These are phyloP conservation scores for Diachasmimorpha longicaudata DNA, from an alignment of 1,140 invertebrate genomes.

Conservation along the genomic window DNA sequence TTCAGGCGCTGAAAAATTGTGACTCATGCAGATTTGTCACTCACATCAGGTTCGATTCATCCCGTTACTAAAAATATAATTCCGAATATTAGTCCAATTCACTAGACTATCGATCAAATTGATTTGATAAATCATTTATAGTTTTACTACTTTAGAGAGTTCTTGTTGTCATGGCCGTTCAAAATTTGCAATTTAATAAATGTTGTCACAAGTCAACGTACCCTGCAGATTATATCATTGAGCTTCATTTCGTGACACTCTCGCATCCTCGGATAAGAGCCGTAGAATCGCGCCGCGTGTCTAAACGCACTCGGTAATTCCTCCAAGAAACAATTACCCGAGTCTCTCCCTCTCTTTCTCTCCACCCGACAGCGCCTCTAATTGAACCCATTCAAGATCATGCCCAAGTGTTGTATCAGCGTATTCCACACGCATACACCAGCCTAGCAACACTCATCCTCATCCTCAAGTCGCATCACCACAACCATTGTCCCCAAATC, in stretches of 20 bases:
- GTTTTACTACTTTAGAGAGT: too few relatives aligned
- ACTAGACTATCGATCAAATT: too few relatives aligned
- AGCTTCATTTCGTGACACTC: not conserved
- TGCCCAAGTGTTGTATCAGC: slow-evolving; percentile 29
- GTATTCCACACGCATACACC: slow-evolving; percentile 1
- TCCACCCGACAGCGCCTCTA: slow-evolving; percentile 38
- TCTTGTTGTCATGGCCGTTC: too few relatives aligned
- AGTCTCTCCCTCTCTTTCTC: slow-evolving; percentile 48
- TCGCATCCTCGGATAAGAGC: not conserved
- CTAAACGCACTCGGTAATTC: slow-evolving; percentile 42
- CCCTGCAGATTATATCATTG: not conserved
- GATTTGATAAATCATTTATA: too few relatives aligned
- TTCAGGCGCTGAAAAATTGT: slow-evolving; percentile 1
- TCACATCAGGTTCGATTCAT: not conserved
- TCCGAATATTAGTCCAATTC: not conserved
- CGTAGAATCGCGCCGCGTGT: slow-evolving; percentile 18
- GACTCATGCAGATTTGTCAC: not conserved
- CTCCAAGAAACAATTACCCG: slow-evolving; percentile 56
- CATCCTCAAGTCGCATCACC: not conserved
- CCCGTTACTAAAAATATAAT: not conserved
- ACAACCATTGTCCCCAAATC: not conserved
- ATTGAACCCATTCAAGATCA: slow-evolving; percentile 61
- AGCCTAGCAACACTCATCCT: not conserved
- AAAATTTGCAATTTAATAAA: too few relatives aligned
- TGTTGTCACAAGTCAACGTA: slow-evolving; percentile 4